These are phyloP conservation scores for Alentia gelatinosa DNA, from an alignment of 2,888 invertebrate genomes.

Conservation along the genomic window DNA sequence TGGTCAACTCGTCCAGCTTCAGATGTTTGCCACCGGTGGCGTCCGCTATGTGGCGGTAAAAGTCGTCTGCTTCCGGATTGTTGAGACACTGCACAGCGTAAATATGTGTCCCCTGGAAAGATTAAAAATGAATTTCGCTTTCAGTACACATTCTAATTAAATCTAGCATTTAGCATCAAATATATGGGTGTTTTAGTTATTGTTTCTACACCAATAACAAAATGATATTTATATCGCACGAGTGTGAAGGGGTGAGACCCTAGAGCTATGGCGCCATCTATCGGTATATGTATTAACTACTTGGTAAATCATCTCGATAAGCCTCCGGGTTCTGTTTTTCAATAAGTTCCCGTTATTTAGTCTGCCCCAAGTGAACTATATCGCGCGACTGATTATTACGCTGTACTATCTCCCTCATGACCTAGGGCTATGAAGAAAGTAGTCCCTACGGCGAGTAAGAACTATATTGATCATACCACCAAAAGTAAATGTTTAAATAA, in stretches of 20 bases:
- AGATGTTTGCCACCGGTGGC: conserved; percentile 72
- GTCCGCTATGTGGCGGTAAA: conserved; percentile 70
- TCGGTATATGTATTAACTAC: too few relatives aligned
- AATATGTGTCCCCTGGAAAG: conserved; percentile 70
- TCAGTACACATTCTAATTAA: background rate
- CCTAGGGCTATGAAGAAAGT: too few relatives aligned
- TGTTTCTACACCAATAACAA: background rate
- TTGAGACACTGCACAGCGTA: conserved; percentile 69
- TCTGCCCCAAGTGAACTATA: too few relatives aligned
- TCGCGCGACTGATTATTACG: too few relatives aligned
- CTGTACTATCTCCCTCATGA: too few relatives aligned
- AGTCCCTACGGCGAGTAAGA: too few relatives aligned
- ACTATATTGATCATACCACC: too few relatives aligned
- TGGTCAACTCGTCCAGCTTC: conserved; percentile 70
- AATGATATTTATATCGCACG: background rate
- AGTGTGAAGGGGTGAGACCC: background rate
- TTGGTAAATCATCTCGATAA: too few relatives aligned
- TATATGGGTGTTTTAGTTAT: background rate
- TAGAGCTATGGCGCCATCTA: too few relatives aligned
- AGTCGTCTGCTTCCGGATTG: conserved; percentile 57
- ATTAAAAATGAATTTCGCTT: background rate
- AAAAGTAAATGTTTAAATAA: too few relatives aligned
- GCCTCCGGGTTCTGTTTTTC: too few relatives aligned
- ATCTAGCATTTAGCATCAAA: background rate
- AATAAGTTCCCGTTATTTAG: too few relatives aligned